These are phyloP conservation scores for Acinonyx jubatus DNA, from an alignment of 2,113 vertebrate genomes.

Conservation along the genomic window DNA sequence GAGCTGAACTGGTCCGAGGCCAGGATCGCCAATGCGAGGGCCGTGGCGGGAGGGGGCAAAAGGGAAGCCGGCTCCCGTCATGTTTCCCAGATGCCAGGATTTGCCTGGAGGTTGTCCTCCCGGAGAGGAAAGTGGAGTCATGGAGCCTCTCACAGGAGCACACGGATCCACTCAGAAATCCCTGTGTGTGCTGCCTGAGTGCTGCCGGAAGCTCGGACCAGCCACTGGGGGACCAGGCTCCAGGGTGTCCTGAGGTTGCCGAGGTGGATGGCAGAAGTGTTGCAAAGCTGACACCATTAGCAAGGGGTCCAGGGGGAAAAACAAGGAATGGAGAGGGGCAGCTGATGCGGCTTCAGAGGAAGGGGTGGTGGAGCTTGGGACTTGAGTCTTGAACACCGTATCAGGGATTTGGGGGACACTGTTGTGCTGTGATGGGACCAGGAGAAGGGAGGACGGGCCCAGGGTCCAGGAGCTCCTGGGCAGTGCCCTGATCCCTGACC, in stretches of 20 bases:
- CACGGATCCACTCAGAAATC: not conserved
- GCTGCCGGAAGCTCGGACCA: no score
- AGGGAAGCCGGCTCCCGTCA: no score
- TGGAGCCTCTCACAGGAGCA: not conserved
- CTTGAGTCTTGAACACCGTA: not conserved
- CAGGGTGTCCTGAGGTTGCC: not conserved
- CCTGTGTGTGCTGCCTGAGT: no score
- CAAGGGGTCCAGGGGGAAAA: not conserved
- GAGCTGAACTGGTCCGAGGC: no score
- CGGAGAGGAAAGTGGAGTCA: not conserved
- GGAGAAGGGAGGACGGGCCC: not conserved
- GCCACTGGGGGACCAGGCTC: not conserved
- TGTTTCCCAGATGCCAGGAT: not conserved
- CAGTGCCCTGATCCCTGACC: not conserved
- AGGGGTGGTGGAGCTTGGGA: no score
- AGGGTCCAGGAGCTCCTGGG: not conserved
- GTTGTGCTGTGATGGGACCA: not conserved
- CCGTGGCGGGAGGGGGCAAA: no score
- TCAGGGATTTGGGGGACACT: no score
- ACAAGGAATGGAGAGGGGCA: not conserved
- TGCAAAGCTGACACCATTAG: not conserved
- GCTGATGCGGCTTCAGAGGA: not conserved
- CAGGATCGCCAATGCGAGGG: rapidly evolving
- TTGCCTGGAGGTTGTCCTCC: not conserved
- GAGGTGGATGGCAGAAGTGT: not conserved